phyloP scores from a whole-genome alignment of 37 sponge, comb jelly and placozoan species.

The Mnemiopsis leidyi region DNA sequence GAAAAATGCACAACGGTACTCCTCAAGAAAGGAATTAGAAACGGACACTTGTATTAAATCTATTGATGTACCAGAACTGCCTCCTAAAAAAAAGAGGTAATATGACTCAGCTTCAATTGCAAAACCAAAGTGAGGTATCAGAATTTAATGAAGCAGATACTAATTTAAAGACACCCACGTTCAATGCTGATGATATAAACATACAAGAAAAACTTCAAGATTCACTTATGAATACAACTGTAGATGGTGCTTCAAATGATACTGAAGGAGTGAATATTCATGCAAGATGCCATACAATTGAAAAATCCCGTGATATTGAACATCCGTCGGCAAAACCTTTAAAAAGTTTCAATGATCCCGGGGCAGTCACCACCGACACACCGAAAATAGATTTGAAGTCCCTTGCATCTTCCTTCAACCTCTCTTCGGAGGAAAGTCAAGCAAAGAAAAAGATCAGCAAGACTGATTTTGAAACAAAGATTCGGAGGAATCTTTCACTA shows the following conservation, averaged over 20 bases:
- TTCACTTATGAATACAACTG: not conserved
- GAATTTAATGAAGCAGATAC: too few relatives aligned
- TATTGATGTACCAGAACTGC: too few relatives aligned
- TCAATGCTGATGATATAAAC: not conserved
- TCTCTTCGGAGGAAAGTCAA: not conserved
- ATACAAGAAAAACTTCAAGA: not conserved
- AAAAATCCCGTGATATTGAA: not conserved
- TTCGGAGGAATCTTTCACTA: not conserved
- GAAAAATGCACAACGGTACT: not conserved
- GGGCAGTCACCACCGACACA: not conserved
- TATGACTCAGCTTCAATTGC: too few relatives aligned
- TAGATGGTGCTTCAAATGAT: not conserved
- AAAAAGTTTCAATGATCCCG: not conserved
- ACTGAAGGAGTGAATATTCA: not conserved
- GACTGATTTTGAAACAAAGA: not conserved
- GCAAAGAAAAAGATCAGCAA: not conserved
- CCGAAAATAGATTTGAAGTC: not conserved
- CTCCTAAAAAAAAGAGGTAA: too few relatives aligned
- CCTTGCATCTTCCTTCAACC: not conserved
- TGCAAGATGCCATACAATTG: not conserved
- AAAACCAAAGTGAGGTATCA: too few relatives aligned
- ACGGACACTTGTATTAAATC: too few relatives aligned
- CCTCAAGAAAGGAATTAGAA: constrained; percentile 2
- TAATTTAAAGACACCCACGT: too few relatives aligned
- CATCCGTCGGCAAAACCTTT: not conserved